Evolutionary conservation across 2,888 invertebrate genomes (phyloP), one percentile per base, ranked within the genome.

Genomic region (Eustalomyia histrio): DNA sequence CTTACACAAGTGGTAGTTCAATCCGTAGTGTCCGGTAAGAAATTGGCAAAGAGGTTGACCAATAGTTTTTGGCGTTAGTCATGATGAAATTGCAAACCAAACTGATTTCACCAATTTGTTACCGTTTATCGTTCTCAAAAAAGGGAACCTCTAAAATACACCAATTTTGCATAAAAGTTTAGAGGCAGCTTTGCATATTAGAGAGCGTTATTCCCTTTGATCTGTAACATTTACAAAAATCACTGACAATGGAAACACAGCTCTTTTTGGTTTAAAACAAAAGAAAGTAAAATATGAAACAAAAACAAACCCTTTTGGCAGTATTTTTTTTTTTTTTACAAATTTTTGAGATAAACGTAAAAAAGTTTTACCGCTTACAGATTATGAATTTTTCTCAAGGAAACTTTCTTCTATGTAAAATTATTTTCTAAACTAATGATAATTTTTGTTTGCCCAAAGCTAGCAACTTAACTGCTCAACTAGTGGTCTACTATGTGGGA

Each of bases 221-320:
- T 21, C 21, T 21, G 21, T 21, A 21, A 21, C 2, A 21, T 21
- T 21, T 21, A 21, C 7, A 5, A 5, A 35, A 35, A 35, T 43
- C 21, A 21, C 4, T 21, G 21, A 21, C 21, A 21, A 14, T 43
- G 24, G 58, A 72, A 76, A 68, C 24, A 24, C 29, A 29, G 29
- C 7, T 3, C 21, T 29, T 29, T 29, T 68, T 43, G 58, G 16
- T 24, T n/a, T 3, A 12, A 16, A 71, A 72, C 60, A 67, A 72
- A 67, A 72, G 80, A 80, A 80, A 80, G 80, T 73, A 68, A 73
- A 68, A 57, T 21, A 58, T 8, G 2, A 72, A 76, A 47, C 18
- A 33, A 64, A 43, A 68, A 64, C 67, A 64, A n/a, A 73, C 76
- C 80, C 76, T 76, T 73, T 80, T 33, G 76, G 76, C 64, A 10